Evolutionary conservation across 2,113 vertebrate genomes (phyloP).

Genomic region (Albula goreensis): DNA sequence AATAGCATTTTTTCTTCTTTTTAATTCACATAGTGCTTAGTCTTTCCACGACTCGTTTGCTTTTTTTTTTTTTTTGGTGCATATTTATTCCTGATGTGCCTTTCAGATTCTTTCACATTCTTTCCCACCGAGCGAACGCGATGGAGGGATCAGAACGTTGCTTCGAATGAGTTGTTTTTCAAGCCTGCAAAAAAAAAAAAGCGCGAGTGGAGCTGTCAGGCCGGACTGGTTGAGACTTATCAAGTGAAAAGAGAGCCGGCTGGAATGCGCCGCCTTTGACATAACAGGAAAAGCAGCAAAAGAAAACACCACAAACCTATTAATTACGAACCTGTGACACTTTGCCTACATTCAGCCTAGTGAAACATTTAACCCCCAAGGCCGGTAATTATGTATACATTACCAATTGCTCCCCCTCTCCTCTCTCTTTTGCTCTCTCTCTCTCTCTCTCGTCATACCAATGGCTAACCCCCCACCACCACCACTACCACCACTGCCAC

Average conservation of each 20-base stretch:
- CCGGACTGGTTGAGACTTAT: slow-evolving; percentile 59
- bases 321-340: slow-evolving; percentile 15
- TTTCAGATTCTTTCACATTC: slow-evolving; percentile 90
- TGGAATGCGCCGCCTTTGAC: slow-evolving; percentile 27
- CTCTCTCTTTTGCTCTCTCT: not conserved
- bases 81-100: slow-evolving; percentile 90
- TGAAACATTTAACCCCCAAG: slow-evolving; percentile 9
- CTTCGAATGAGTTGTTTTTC: slow-evolving; percentile 77
- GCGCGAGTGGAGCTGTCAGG: slow-evolving; percentile 68
- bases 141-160: not conserved
- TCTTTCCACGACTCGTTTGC: slow-evolving; percentile 69
- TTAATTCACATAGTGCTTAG: slow-evolving; percentile 78
- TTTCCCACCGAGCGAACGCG: slow-evolving; percentile 86
- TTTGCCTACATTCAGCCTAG: not conserved
- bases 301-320: slow-evolving; percentile 22
- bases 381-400: slow-evolving; percentile 9
- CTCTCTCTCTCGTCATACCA: not conserved
- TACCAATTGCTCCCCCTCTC: slow-evolving; percentile 16
- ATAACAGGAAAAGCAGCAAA: slow-evolving; percentile 12
- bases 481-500: no score
- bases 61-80: slow-evolving; percentile 70
- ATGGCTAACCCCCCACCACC: not conserved
- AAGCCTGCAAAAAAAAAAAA: slow-evolving; percentile 68
- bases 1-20: slow-evolving; percentile 71
- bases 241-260: slow-evolving; percentile 57